A percentile compares a stretch with the other conserved stretches of the same genome.
These are phyloP conservation scores for Apis mellifera DNA, from an alignment of 1,140 invertebrate genomes.

Conservation along the genomic window Amel_HAv3.1 CM009941.2:2078501-2079000, in stretches of 20 bases:
- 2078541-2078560: conserved; percentile 61
- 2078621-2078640: conserved; percentile 49
- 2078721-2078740: conserved; percentile 6
- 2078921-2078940: no score
- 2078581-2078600: conserved; percentile 72
- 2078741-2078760: conserved; percentile 26
- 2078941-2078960: no score
- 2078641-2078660: conserved; percentile 55
- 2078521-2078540: no score
- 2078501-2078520: no score
- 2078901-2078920: no score
- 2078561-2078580: conserved; percentile 68
- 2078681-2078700: conserved; percentile 65
- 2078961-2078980: no score
- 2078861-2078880: neutral
- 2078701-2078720: conserved; percentile 61
- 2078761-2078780: conserved; percentile 38
- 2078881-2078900: neutral
- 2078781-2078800: conserved; percentile 22
- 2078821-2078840: neutral
- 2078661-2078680: conserved; percentile 68
- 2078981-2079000: no score
- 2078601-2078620: conserved; percentile 70
- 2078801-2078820: conserved; percentile 37
- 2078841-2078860: neutral